Evolutionary conservation across 2,113 vertebrate genomes (phyloP), one percentile per base, ranked within the genome.

Genomic region (Lipotes vexillifer): DNA sequence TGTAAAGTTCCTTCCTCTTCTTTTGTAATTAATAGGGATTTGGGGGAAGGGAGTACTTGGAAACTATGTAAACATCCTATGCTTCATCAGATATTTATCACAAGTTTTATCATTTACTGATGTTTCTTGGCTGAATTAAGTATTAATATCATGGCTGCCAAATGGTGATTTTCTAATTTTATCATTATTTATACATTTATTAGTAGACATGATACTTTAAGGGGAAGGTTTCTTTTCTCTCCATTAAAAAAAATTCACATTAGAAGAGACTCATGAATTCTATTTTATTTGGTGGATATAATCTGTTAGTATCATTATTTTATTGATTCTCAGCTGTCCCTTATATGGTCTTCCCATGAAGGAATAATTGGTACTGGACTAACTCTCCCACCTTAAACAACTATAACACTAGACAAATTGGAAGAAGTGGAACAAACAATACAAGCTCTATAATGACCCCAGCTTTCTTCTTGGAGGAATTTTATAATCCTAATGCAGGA

Each of bases 121-220:
- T 94, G 46, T 80, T 96, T 88, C 52, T 84, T 97, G 88, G 46
- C 31, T 66, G 44, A 89, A 89, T 96, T 88, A 88, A 94, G 61
- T 89, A 80, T 80, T 90, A 36, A 41, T 63, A n/a, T 38, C 15
- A 75, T 55, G 68, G 23, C 13, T 44, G n/a, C 88, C 82, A 87
- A 82, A 59, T 36, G 36, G 38, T n/a, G 33, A 88, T 82, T 83
- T 96, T 82, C 49, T 82, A 49, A 81, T 78, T 74, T 68, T 52
- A 5, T 49, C 49, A 36, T 59, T 81, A 15, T n/a, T 92, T 82
- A 74, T 69, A n/a, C 49, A 84, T 69, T 63, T 71, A 83, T 61
- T 59, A 52, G 55, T 81, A 94, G 63, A 52, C n/a, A 4, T 57
- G 69, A 6, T 82, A 68, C 29, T 94, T 87, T n/a, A 57, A 91